Base-by-base conservation (phyloP, 64 coral and sea anemone species). In the Montipora foliosa region DNA sequence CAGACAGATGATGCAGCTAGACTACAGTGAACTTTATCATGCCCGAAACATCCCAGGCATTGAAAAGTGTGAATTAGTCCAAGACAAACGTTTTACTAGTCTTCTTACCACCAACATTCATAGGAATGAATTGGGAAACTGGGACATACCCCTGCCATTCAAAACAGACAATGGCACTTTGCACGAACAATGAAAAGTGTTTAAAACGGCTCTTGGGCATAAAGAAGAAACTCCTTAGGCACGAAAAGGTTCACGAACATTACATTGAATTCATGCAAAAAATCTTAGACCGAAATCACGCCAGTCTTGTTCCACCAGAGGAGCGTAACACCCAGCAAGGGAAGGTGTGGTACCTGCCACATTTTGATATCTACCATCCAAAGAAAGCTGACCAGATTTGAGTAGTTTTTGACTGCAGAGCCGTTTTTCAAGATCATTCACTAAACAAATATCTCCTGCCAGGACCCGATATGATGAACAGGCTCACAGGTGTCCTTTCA, bases 231-330 rank as follows among this genome's bases (percentile, higher is more conserved):
- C 90, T 92, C 51, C 90, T 92, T 50, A 85, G 47, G 6, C 83
- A 84, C 14, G 48, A 76, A 6, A 62, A 92, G 21, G 46, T 81
- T n/a, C 24, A 51, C 15, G 50, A 84, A 61, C 79, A 92, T 61
- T 91, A 91, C 79, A 82, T 46, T 57, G 77, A 81, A 15, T 92
- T 92, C 52, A 92, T 92, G 79, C 79, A 84, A 13, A 92, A 92
- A 47, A 76, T 92, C 57, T 76, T 92, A 4, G 69, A 84, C 79
- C 72, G 37, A n/a, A 64, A 73, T 52, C 90, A 84, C 47, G 80
- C 80, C 47, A 84, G 71, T 50, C 90, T 48, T 37, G 90, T 92
- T 24, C 90, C 69, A 15, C 24, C 69, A 76, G 90, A 84, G 24
- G 67, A 76, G 47, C 25, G 77, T 19, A 83, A 85, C n/a, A 92